These are phyloP conservation scores for Bungarus multicinctus DNA, from an alignment of 2,113 vertebrate genomes.

Conservation along the genomic window DNA sequence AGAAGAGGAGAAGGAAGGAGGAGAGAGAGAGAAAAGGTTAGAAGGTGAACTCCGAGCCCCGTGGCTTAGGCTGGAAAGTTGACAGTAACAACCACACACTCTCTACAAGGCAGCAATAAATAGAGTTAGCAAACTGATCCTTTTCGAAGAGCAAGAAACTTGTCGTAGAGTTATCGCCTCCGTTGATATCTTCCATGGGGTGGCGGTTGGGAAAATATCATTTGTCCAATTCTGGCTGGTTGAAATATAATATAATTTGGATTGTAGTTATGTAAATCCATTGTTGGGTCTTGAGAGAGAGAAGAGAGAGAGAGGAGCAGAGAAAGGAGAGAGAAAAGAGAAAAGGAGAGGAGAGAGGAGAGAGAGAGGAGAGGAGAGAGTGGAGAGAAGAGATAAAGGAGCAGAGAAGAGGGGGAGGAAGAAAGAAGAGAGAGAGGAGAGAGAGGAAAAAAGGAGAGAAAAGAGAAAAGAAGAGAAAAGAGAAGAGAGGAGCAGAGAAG, in stretches of 20 bases:
- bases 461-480: too few relatives aligned
- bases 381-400: accelerated
- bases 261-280: too few relatives aligned
- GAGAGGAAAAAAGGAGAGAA: accelerated
- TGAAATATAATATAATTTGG: too few relatives aligned
- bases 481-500: too few relatives aligned
- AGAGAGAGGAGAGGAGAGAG: too few relatives aligned
- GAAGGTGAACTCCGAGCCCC: constrained; percentile 67
- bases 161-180: constrained; percentile 63
- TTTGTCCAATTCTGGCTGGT: constrained; percentile 20
- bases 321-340: too few relatives aligned
- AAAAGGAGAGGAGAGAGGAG: accelerated
- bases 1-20: constrained; percentile 75
- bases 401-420: too few relatives aligned
- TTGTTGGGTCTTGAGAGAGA: too few relatives aligned
- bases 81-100: constrained; percentile 66
- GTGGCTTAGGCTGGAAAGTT: constrained; percentile 76
- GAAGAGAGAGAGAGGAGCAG: not conserved
- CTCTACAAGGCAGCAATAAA: constrained; percentile 69
- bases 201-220: constrained; percentile 5
- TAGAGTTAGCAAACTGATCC: constrained; percentile 67
- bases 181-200: constrained; percentile 36
- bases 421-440: accelerated
- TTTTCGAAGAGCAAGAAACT: constrained; percentile 64
- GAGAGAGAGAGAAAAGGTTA: constrained; percentile 72